Conservation (phyloP, 2,888 invertebrate species). For the Conchocele bisecta region DNA sequence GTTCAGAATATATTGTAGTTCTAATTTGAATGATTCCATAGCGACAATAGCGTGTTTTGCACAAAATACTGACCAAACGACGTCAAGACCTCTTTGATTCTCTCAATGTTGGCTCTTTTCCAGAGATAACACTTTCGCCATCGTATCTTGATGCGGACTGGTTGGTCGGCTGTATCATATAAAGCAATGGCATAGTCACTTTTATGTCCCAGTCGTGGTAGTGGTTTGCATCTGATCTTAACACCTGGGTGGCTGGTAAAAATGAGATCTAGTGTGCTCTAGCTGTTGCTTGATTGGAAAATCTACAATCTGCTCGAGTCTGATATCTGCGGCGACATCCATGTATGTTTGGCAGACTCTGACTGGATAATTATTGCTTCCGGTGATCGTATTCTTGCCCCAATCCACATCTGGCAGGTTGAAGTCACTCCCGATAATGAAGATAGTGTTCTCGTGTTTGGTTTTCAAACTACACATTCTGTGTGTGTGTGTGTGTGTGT, state of each 20-base stretch:
- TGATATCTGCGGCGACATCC: not conserved
- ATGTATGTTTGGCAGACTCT: constrained; percentile 3
- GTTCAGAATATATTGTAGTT: too few relatives aligned
- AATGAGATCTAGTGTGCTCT: not conserved
- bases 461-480: too few relatives aligned
- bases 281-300: not conserved
- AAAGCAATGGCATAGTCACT: constrained; percentile 7
- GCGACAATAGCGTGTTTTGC: too few relatives aligned
- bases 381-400: not conserved
- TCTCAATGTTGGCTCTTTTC: constrained; percentile 2
- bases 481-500: too few relatives aligned
- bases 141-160: not conserved
- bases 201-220: not conserved
- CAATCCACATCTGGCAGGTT: constrained; percentile 4
- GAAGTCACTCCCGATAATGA: not conserved
- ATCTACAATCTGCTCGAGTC: not conserved
- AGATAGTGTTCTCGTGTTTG: constrained; percentile 3
- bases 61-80: not conserved
- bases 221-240: not conserved
- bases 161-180: not conserved
- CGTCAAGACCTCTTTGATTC: not conserved
- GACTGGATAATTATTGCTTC: constrained; percentile 3
- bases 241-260: not conserved
- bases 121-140: not conserved
- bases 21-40: too few relatives aligned